Conservation (phyloP, 2,113 vertebrate genomes). For the Microtus pennsylvanicus region DNA sequence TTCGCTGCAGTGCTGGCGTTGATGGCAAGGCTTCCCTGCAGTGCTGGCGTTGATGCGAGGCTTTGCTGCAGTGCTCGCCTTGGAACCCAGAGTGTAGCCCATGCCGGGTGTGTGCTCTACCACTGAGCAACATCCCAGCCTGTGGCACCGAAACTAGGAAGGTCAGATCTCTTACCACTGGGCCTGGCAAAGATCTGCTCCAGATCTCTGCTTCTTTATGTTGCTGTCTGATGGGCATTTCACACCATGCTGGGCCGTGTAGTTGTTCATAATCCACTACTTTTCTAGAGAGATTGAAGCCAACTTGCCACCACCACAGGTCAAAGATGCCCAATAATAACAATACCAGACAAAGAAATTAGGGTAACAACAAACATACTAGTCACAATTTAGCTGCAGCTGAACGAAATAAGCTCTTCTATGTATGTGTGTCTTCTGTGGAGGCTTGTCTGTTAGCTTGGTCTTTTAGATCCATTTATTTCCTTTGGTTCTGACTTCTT, state of each 20-base stretch:
- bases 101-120: no score
- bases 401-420: neutral
- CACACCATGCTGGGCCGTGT: neutral
- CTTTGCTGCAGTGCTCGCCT: no score
- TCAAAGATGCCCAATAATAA: conserved; percentile 11
- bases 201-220: neutral
- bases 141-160: neutral
- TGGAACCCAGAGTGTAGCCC: neutral
- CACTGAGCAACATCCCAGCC: neutral
- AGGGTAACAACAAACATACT: neutral
- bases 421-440: neutral
- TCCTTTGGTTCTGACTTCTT: neutral
- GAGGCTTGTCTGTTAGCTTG: neutral
- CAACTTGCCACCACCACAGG: neutral
- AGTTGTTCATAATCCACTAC: neutral
- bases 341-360: neutral
- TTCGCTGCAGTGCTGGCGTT: no score
- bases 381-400: neutral
- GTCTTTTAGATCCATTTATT: neutral
- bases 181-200: neutral
- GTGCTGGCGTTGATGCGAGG: no score
- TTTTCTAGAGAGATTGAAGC: neutral
- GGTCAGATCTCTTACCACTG: neutral
- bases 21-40: no score
- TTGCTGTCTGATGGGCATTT: neutral